Conservation (phyloP, 2,113 vertebrate genomes). For the Stegastes partitus region DNA sequence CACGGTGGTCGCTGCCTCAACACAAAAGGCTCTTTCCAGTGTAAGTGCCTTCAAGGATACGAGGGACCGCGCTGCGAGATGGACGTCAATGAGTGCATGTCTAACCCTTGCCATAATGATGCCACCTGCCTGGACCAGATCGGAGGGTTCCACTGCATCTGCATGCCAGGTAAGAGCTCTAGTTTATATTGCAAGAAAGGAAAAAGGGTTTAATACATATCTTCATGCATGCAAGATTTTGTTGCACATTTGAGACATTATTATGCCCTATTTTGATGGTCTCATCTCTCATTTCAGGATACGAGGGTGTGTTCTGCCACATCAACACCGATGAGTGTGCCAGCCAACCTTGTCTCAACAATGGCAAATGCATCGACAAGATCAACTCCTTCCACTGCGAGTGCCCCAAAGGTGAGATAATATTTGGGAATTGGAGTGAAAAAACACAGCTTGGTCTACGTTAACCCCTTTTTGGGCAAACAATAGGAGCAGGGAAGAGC, state of each 20-base stretch:
- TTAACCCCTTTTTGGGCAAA: constrained; percentile 11
- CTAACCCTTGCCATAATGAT: constrained; percentile 95
- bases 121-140: constrained; percentile 98
- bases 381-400: constrained; percentile 96
- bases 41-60: constrained; percentile 94
- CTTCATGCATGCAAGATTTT: neutral
- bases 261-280: too few species aligned
- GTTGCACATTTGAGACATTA: too few species aligned
- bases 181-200: neutral
- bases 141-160: constrained; percentile 96
- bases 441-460: neutral
- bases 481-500: constrained; percentile 17
- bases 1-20: constrained; percentile 96
- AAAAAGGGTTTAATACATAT: neutral
- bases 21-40: constrained; percentile 96
- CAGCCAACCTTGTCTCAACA: constrained; percentile 94
- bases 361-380: constrained; percentile 93
- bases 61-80: constrained; percentile 94
- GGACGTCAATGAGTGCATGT: constrained; percentile 96
- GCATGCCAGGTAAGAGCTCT: constrained; percentile 91
- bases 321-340: constrained; percentile 94
- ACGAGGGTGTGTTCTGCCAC: constrained; percentile 94
- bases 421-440: neutral
- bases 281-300: constrained; percentile 84
- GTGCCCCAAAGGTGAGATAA: constrained; percentile 90